phyloP scores from a whole-genome alignment of 2,797 vertebrate species.

The Silurus lanzhouensis region DNA sequence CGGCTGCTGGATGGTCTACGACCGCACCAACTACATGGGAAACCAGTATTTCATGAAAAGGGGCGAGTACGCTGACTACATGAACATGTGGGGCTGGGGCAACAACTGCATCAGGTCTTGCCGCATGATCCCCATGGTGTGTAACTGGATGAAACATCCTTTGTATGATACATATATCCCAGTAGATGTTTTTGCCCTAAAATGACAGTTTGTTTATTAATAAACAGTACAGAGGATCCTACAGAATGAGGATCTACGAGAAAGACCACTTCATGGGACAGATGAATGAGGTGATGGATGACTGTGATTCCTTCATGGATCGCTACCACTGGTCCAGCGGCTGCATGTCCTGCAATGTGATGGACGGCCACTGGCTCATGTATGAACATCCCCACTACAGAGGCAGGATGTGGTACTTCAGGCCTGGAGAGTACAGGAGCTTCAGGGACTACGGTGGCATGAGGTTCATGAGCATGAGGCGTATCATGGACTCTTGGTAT shows the following conservation, averaged over 20 bases:
- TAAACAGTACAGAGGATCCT: constrained; percentile 38
- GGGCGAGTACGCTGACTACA: constrained; percentile 11
- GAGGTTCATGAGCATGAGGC: constrained; percentile 58
- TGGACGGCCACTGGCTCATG: constrained; percentile 59
- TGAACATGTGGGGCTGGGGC: constrained; percentile 50
- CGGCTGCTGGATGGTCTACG: constrained; percentile 39
- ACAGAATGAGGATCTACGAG: constrained; percentile 59
- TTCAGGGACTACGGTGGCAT: constrained; percentile 49
- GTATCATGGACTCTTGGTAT: constrained; percentile 32
- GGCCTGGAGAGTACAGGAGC: constrained; percentile 58
- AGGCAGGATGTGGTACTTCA: constrained; percentile 54
- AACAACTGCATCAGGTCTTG: constrained; percentile 40
- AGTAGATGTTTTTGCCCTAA: no score
- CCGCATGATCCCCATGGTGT: constrained; percentile 42
- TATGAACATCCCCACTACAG: constrained; percentile 56
- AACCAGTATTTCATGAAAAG: no score
- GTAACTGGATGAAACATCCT: no score
- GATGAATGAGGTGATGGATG: constrained; percentile 15
- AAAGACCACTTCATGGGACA: constrained; percentile 58
- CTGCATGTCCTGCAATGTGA: constrained; percentile 57
- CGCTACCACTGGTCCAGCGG: constrained; percentile 50
- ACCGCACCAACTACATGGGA: no score
- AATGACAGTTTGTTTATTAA: no score
- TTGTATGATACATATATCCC: no score
- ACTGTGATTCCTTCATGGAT: constrained; percentile 56